Evolutionary conservation across 1,140 invertebrate species (phyloP).

Genomic region (Hormaphis cornu): DNA sequence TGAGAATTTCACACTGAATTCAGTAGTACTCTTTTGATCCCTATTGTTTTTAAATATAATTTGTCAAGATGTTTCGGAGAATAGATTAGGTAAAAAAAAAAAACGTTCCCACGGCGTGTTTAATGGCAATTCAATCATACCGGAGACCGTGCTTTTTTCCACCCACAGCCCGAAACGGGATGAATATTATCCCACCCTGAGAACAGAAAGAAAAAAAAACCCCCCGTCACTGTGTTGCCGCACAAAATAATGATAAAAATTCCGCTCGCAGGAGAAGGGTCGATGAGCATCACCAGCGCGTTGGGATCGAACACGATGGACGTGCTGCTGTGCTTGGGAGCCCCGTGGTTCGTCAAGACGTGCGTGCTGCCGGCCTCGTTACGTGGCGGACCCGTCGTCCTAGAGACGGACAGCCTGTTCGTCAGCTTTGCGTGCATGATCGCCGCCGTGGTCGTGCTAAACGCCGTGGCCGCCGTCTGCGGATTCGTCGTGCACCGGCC

Average conservation of each 20-base stretch:
- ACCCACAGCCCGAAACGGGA: no score
- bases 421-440: conserved; percentile 37
- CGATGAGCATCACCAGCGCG: conserved; percentile 75
- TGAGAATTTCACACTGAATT: no score
- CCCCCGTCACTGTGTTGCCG: neutral
- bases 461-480: conserved; percentile 33
- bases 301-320: conserved; percentile 75
- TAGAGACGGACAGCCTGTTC: conserved; percentile 34
- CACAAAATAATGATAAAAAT: neutral
- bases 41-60: no score
- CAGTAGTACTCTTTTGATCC: no score
- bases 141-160: neutral
- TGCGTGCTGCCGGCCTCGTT: conserved; percentile 44
- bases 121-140: neutral
- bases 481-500: conserved; percentile 33
- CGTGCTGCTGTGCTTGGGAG: conserved; percentile 68
- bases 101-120: no score
- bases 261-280: conserved; percentile 57
- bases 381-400: conserved; percentile 34
- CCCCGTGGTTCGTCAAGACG: conserved; percentile 73
- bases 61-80: no score
- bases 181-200: neutral
- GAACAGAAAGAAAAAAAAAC: neutral
- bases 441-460: conserved; percentile 35
- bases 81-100: no score